Base-by-base conservation (phyloP, 2,113 vertebrate species). In the Haemorhous mexicanus region DNA sequence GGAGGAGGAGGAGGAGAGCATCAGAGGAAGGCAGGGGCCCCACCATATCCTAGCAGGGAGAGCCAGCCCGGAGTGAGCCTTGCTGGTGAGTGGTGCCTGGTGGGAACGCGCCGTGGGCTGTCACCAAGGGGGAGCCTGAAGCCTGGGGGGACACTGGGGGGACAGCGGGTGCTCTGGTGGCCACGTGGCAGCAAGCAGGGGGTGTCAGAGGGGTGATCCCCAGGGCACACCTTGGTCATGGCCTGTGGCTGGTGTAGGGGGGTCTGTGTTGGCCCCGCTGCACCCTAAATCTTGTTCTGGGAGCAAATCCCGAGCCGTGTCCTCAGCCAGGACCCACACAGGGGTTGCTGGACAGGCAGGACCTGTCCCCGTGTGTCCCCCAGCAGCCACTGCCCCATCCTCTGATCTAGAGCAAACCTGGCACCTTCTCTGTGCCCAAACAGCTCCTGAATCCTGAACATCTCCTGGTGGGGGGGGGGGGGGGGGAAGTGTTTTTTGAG, bases 1-100 rank as follows among this genome's bases (percentile, higher is more conserved):
- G 79, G 88, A 93, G 93, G 84, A 81, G 80, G 53, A 92, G 52
- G 52, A 53, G 52, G 52, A 53, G 64, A 91, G 82, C 84, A 79
- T 75, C 33, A 2, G 85, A 93, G 82, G 94, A 95, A 94, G 93
- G 84, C 86, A 86, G 77, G 66, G 69, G 72, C 37, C 80, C 69
- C 64, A 27, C 37, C 0, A 74, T 23, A 10, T 70, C 32, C 14
- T 10, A 2, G 66, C 9, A 44, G 50, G 61, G 28, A 49, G 66
- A 53, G 13, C 1, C 58, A 9, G 56, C 41, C 41, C 19, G 1
- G 66, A 76, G 50, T 0, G 28, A 90, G 69, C 55, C 22, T 43
- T 1, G 1, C 30, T 2, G 93, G 96, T 93, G 92, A 95, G 96
- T 50, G 66, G 37, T 63, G 27, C 37, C 14, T 0, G 10, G 27